Evolutionary conservation across 2,113 vertebrate species (phyloP).

Genomic region (Oryzias curvinotus): DNA sequence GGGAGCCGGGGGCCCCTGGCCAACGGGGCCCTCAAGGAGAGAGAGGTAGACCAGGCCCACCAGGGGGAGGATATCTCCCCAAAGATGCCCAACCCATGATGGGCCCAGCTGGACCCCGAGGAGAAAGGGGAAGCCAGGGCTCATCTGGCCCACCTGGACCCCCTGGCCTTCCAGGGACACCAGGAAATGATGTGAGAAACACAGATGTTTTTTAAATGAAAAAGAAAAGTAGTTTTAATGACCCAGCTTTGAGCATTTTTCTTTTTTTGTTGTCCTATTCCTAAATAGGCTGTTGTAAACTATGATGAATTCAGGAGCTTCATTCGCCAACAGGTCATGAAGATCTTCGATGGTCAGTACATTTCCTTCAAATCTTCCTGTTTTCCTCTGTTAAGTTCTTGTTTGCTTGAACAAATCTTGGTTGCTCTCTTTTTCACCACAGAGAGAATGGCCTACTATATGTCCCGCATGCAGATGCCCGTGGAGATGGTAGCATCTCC

Average conservation of each 20-base stretch:
- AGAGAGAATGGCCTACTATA: constrained; percentile 96
- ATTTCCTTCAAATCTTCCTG: not conserved
- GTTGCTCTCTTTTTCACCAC: constrained; percentile 31
- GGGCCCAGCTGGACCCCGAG: constrained; percentile 84
- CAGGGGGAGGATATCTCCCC: constrained; percentile 77
- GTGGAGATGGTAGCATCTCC: constrained; percentile 86
- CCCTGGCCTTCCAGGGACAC: constrained; percentile 81
- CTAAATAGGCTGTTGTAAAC: constrained; percentile 87
- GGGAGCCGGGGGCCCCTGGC: constrained; percentile 83
- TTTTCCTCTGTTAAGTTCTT: too few species aligned
- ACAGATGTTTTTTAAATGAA: too few species aligned
- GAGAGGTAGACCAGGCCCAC: constrained; percentile 88
- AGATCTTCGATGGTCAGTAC: constrained; percentile 91
- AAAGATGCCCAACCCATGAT: constrained; percentile 86
- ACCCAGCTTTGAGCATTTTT: not conserved
- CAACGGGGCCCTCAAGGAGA: constrained; percentile 85
- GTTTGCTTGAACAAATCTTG: not conserved
- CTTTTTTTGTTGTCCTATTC: constrained; percentile 18
- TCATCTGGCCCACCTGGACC: constrained; percentile 75
- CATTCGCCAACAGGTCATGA: constrained; percentile 93
- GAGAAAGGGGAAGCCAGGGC: constrained; percentile 87
- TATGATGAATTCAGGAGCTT: constrained; percentile 93
- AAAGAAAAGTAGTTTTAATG: too few species aligned
- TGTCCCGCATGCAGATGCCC: constrained; percentile 88
- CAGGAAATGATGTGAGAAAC: constrained; percentile 86